A percentile compares a stretch with the other conserved stretches of the same genome.
Evolutionary conservation across 2,888 invertebrate species (phyloP).

Genomic region (Bimastos eiseni): DNA sequence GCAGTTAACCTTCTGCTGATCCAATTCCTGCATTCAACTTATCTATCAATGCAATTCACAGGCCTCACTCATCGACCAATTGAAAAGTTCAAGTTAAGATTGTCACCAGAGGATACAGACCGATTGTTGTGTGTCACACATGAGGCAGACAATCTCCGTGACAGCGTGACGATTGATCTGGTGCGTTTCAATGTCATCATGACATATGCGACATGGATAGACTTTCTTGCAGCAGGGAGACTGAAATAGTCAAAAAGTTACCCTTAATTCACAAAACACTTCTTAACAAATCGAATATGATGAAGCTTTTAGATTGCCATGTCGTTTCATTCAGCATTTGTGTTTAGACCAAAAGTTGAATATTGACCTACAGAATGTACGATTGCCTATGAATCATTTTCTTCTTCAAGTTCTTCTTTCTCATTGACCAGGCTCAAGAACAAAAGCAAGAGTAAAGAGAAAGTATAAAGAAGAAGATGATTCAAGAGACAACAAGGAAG

Average conservation of each 20-base stretch:
- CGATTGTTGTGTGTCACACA: constrained; percentile 77
- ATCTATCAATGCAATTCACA: no score
- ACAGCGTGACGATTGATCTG: constrained; percentile 82
- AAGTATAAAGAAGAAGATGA: neutral
- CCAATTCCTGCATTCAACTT: no score
- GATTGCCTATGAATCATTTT: neutral
- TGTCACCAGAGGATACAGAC: constrained; percentile 44
- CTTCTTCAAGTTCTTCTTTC: no score
- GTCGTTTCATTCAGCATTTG: neutral
- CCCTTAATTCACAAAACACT: neutral
- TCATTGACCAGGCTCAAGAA: no score
- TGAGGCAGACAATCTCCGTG: constrained; percentile 79
- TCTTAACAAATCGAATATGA: neutral
- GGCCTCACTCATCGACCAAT: neutral
- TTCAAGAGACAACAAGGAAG: neutral
- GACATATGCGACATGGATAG: constrained; percentile 86
- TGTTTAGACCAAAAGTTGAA: neutral
- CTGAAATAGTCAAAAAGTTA: constrained; percentile 66
- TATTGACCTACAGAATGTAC: neutral
- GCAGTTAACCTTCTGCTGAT: no score
- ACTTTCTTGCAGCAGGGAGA: constrained; percentile 86
- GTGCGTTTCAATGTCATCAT: constrained; percentile 83
- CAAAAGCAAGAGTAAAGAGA: no score
- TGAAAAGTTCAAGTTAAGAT: neutral
- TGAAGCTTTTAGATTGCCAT: neutral